phyloP scores from a whole-genome alignment of 2,888 invertebrate species.

The Adineta ricciae region DNA sequence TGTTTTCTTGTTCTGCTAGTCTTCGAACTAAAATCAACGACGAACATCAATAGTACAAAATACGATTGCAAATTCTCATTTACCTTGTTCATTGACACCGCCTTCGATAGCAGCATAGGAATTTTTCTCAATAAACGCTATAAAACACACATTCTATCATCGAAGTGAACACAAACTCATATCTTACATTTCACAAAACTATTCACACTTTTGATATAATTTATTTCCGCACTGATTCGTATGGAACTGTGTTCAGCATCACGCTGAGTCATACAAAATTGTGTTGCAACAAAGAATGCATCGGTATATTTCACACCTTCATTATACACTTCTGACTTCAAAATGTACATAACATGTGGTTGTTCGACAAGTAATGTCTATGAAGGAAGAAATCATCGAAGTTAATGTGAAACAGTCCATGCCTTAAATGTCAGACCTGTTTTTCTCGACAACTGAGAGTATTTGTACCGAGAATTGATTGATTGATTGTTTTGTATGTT shows the following conservation, averaged over 20 bases:
- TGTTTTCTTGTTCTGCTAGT: not conserved
- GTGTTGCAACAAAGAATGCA: not conserved
- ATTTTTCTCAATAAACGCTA: not conserved
- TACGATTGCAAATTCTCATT: not conserved
- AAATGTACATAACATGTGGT: not conserved
- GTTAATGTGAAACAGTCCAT: not conserved
- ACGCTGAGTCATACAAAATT: not conserved
- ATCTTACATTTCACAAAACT: not conserved
- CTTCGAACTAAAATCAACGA: not conserved
- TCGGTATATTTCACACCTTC: not conserved
- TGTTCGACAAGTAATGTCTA: not conserved
- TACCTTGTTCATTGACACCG: not conserved
- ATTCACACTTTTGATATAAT: not conserved
- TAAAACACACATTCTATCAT: not conserved
- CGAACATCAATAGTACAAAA: not conserved
- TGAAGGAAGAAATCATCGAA: too few species aligned
- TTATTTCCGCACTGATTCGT: not conserved
- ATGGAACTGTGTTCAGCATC: not conserved
- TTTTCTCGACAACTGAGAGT: not conserved
- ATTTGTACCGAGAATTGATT: not conserved
- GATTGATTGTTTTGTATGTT: not conserved
- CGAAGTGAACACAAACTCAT: not conserved
- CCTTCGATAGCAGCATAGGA: not conserved
- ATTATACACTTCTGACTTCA: not conserved
- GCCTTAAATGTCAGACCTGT: not conserved